Evolutionary conservation across 2,888 invertebrate genomes (phyloP).

Genomic region (Hetaerina titia): DNA sequence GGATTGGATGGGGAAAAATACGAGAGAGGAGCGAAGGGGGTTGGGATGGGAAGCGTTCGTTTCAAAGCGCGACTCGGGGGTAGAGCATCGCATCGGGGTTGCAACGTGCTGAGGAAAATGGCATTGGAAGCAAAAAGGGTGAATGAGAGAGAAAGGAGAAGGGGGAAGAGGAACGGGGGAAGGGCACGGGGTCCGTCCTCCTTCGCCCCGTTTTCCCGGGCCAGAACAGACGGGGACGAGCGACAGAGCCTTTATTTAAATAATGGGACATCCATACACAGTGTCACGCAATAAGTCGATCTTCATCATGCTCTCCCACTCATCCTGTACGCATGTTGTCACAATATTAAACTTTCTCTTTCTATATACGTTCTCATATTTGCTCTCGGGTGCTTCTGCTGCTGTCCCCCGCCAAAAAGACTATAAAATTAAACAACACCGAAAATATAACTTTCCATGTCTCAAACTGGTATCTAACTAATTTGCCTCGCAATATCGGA

Average conservation of each 20-base stretch:
- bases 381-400: background rate
- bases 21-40: background rate
- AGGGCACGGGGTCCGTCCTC: background rate
- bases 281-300: slow-evolving; percentile 1
- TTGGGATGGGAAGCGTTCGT: too few species aligned
- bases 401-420: background rate
- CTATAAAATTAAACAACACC: background rate
- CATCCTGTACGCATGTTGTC: background rate
- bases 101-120: background rate
- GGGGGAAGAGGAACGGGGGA: background rate
- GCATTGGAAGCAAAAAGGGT: background rate
- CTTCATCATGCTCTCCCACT: background rate
- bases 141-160: background rate
- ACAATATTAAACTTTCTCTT: background rate
- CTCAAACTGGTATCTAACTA: too few species aligned
- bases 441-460: too few species aligned
- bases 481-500: too few species aligned
- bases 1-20: background rate
- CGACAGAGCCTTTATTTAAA: background rate
- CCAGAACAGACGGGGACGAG: background rate
- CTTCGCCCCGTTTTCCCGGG: background rate
- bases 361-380: background rate
- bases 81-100: background rate
- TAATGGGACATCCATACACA: background rate
- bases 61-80: too few species aligned